Percentiles rank a stretch among this genome's conserved stretches.
Conservation (phyloP, 2,113 vertebrate species). For the Emydura subglobosa region DNA sequence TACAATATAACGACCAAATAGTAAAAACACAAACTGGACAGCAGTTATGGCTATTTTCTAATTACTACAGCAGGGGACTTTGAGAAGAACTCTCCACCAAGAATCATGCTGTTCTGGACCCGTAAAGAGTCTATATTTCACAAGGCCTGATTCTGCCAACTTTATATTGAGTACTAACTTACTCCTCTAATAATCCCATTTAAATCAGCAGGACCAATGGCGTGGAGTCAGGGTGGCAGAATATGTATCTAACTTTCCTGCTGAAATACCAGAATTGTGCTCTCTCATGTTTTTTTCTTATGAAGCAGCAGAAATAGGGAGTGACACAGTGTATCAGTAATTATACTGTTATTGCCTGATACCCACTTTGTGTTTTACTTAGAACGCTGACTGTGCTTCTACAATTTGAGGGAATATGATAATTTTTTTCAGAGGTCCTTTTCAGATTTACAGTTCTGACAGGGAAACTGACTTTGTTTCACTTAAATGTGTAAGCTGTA, state of each 20-base stretch:
- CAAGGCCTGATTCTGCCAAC: background rate
- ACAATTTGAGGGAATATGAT: slow-evolving; percentile 31
- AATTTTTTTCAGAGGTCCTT: slow-evolving; percentile 22
- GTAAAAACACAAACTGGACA: background rate
- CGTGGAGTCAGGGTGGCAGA: background rate
- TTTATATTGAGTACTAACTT: background rate
- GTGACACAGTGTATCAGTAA: background rate
- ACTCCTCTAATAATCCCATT: background rate
- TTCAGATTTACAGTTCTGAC: slow-evolving; percentile 20
- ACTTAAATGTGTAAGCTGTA: background rate
- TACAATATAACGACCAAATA: too few species aligned
- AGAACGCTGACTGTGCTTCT: slow-evolving; percentile 30
- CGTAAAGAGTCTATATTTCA: background rate
- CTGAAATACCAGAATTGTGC: background rate
- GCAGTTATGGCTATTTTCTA: background rate
- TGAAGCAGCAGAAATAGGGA: background rate
- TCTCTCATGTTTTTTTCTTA: background rate
- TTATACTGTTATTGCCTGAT: background rate
- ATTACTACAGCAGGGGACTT: background rate
- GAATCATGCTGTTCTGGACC: background rate
- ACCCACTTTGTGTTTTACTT: slow-evolving; percentile 26
- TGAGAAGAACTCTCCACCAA: background rate
- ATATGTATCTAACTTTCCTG: background rate
- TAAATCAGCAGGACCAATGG: background rate
- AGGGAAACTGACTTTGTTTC: background rate